phyloP scores from a whole-genome alignment of 2,888 invertebrate genomes.

The Drosophila maculinotata region DNA sequence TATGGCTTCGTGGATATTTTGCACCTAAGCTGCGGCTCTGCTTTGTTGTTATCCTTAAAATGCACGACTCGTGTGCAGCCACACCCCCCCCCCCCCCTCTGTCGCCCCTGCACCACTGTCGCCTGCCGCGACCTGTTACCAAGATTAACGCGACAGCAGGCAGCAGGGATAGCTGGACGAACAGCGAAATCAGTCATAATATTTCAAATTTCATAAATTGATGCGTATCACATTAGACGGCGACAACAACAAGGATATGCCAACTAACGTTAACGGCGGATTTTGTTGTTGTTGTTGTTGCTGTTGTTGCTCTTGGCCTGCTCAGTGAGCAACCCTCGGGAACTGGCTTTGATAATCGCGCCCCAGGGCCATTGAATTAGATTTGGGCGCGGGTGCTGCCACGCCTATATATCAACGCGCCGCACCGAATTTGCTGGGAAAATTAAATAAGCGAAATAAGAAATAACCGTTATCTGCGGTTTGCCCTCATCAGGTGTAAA shows the following conservation, averaged over 20 bases:
- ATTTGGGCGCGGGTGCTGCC: constrained; percentile 30
- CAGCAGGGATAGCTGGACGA: constrained; percentile 19
- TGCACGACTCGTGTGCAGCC: constrained; percentile 33
- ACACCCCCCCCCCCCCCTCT: constrained; percentile 14
- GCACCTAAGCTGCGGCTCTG: constrained; percentile 63
- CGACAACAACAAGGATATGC: constrained; percentile 27
- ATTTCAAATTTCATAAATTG: constrained; percentile 82
- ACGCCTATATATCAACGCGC: constrained; percentile 67
- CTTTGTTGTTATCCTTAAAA: constrained; percentile 52
- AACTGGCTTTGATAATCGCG: constrained; percentile 74
- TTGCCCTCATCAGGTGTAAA: not conserved
- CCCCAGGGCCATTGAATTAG: constrained; percentile 51
- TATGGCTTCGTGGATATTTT: constrained; percentile 48
- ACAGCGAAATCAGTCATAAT: constrained; percentile 78
- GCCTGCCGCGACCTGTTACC: constrained; percentile 66
- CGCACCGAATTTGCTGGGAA: constrained; percentile 34
- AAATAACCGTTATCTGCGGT: not conserved
- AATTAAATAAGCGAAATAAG: constrained; percentile 41
- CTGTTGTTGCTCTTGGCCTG: constrained; percentile 13
- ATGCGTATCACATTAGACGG: constrained; percentile 77
- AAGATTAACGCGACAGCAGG: constrained; percentile 58
- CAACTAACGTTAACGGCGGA: constrained; percentile 56
- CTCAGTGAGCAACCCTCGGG: constrained; percentile 61
- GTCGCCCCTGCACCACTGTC: not conserved
- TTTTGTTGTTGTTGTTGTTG: constrained; percentile 16